A percentile compares a stretch with the other conserved stretches of the same genome.
Conservation (phyloP, 2,797 vertebrate species). For the Microctenopoma steveboyesi region DNA sequence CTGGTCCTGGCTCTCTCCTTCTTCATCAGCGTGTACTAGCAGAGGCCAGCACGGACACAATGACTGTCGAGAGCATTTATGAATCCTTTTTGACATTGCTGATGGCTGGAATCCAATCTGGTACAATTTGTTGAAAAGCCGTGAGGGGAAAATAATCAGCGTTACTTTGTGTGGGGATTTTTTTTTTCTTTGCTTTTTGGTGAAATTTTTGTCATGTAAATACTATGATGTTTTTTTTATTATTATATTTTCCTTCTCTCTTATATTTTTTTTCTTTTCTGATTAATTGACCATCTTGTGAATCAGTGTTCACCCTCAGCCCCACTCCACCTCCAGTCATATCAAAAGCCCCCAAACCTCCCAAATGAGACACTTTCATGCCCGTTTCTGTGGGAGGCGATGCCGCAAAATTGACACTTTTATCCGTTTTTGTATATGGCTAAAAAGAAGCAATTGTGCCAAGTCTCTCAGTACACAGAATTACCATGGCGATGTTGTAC, state of each 20-base stretch:
- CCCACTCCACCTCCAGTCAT: constrained; percentile 76
- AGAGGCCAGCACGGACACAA: constrained; percentile 89
- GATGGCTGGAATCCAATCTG: constrained; percentile 93
- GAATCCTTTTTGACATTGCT: constrained; percentile 91
- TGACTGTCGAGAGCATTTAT: constrained; percentile 94
- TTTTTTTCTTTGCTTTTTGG: constrained; percentile 60
- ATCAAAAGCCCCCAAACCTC: constrained; percentile 85
- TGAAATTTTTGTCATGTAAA: constrained; percentile 86
- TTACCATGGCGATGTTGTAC: constrained; percentile 89
- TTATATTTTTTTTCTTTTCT: constrained; percentile 48
- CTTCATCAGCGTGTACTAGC: constrained; percentile 96
- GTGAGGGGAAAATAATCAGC: constrained; percentile 90
- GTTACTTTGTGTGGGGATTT: constrained; percentile 87
- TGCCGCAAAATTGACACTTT: constrained; percentile 88
- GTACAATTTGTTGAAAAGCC: constrained; percentile 91
- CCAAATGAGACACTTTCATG: constrained; percentile 82
- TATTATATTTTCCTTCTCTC: constrained; percentile 78
- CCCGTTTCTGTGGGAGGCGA: constrained; percentile 53
- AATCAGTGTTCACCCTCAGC: constrained; percentile 86
- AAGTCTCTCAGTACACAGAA: constrained; percentile 74
- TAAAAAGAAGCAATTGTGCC: constrained; percentile 88
- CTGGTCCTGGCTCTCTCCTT: constrained; percentile 94
- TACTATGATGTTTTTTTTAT: constrained; percentile 88
- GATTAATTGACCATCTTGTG: constrained; percentile 90
- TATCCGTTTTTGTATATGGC: constrained; percentile 90